A percentile compares a stretch with the other conserved stretches of the same genome.
phyloP scores from a whole-genome alignment of 2,888 invertebrate species.

The Odontothrips loti region DNA sequence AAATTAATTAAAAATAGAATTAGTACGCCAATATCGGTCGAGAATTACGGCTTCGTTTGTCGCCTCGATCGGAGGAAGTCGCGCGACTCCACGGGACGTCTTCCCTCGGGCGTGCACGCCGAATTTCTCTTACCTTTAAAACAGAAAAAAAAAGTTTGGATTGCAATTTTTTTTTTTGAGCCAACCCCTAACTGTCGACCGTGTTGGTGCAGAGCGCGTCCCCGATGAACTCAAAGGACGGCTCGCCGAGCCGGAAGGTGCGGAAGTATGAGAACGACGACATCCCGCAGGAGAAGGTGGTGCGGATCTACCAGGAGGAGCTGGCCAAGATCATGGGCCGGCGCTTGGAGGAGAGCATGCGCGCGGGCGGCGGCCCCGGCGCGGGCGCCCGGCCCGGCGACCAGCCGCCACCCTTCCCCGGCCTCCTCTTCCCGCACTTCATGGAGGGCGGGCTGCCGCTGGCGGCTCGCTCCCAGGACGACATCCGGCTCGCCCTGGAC shows the following conservation, averaged over 20 bases:
- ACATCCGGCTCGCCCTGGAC: constrained; percentile 82
- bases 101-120: too few species aligned
- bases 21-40: too few species aligned
- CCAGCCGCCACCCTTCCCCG: constrained; percentile 47
- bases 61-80: too few species aligned
- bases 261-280: constrained; percentile 90
- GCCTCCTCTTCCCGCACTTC: constrained; percentile 75
- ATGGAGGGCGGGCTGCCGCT: constrained; percentile 56
- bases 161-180: not conserved
- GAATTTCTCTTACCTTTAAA: too few species aligned
- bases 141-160: too few species aligned
- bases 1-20: too few species aligned
- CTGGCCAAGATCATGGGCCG: constrained; percentile 86
- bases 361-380: constrained; percentile 52
- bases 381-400: constrained; percentile 38
- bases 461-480: constrained; percentile 60
- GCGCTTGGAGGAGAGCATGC: constrained; percentile 61
- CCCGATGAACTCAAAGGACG: constrained; percentile 70
- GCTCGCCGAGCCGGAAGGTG: constrained; percentile 66
- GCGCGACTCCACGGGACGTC: too few species aligned
- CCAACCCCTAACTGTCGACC: not conserved
- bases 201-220: constrained; percentile 71
- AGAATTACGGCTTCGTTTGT: too few species aligned
- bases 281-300: constrained; percentile 93
- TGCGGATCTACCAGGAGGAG: constrained; percentile 92